Base-by-base conservation (phyloP, 2,113 vertebrate species). In the Xyliphius kryptos region DNA sequence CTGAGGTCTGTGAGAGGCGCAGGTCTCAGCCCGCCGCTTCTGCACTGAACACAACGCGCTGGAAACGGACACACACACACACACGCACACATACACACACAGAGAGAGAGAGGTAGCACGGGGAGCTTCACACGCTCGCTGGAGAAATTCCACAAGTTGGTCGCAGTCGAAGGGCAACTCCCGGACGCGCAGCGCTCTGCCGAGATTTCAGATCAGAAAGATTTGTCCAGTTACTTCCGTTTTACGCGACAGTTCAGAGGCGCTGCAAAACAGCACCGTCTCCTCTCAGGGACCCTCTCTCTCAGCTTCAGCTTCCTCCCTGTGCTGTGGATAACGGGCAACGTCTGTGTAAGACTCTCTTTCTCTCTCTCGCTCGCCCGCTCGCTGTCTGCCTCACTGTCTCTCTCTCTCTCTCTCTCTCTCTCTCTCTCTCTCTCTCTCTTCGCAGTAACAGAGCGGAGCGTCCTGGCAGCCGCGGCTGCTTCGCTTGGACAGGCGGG, bases 61-160 rank as follows among this genome's bases (percentile, higher is more conserved):
- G n/a, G 54, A 62, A 46, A 21, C 58, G 3, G 49, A 59, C 59
- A 58, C 9, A 68, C 64, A 49, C 38, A 57, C 53, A 61, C 53
- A 62, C 37, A 69, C 63, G 20, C 12, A 44, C 67, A 55, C 40
- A 19, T 17, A 68, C 56, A 63, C 50, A 41, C 43, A 13, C 13
- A 46, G 40, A 32, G 44, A 17, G 26, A 65, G 55, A 69, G 68
- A 69, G 64, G 43, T 69, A 67, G 71, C 9, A 49, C 46, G 65
- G 71, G 63, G 53, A 61, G 13, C 56, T 70, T 67, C 46, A 63
- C 32, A 12, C 37, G 59, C 43, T 54, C 53, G 47, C 59, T 70
- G 56, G 63, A 70, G 70, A 75, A 72, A 75, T 75, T 74, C 78
- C 78, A 80, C 74, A 78, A 78, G 78, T 80, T 70, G 58, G 52